Base-by-base conservation (phyloP, 53 echinoderm and acorn worm genomes). In the Zoroaster sp. region DNA sequence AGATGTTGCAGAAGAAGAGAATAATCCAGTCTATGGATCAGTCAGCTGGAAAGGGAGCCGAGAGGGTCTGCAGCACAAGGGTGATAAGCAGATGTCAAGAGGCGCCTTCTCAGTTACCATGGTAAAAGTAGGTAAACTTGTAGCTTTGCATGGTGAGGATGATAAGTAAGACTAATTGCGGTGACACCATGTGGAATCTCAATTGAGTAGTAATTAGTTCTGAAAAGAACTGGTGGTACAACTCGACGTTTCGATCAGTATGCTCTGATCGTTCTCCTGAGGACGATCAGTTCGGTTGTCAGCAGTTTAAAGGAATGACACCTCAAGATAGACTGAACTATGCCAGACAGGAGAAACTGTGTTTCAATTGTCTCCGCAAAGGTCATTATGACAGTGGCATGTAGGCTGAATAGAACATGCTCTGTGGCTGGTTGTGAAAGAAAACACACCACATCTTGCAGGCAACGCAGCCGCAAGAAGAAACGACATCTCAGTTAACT, bases 391-490 rank as follows among this genome's bases (percentile, higher is more conserved):
- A 68, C 78, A 9, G 68, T 46, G 41, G 44, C 66, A 10, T 91
- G 93, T 40, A 44, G 52, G 59, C 80, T 87, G 25, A 79, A 87
- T 17, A 73, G 81, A 39, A 71, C 72, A 23, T 93, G 87, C 31
- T 79, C 65, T 11, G 63, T 93, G 0, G 77, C 87, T 21, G 90
- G 82, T 28, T 93, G 93, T 88, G 90, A 81, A 3, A 87, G 70
- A 5, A 93, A 81, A 74, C 93, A 93, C 83, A 93, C 4, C 93
- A 93, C 72, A 65, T 81, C 13, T 13, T 54, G 33, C 69, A 40
- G 42, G 9, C 23, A 69, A 17, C 33, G 53, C 59, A 87, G 32
- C 88, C 73, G 31, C 52, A 25, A 11, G 67, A 63, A 88, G 47
- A 65, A 44, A 40, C 51, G 11, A 15, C 44, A 38, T 28, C 31